phyloP scores from a whole-genome alignment of 2,113 vertebrate genomes.

The Chinchilla lanigera region DNA sequence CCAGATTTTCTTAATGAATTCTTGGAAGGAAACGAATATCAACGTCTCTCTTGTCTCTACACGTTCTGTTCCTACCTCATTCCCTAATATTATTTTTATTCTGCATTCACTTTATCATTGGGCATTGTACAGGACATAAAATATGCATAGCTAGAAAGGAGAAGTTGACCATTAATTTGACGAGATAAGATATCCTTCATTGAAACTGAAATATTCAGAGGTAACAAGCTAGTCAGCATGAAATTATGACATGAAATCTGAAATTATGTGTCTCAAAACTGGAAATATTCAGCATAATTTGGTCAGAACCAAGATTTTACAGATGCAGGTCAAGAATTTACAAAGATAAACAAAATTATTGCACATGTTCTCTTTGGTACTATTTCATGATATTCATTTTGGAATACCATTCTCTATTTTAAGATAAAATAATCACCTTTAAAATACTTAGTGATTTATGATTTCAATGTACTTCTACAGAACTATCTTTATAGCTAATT shows the following conservation, averaged over 20 bases:
- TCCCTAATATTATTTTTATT: background rate
- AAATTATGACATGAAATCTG: background rate
- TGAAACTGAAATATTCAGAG: conserved; percentile 36
- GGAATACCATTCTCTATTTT: conserved; percentile 44
- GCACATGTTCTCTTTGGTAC: background rate
- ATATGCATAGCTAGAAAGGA: background rate
- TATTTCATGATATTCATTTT: background rate
- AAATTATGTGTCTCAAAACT: conserved; percentile 35
- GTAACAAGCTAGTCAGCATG: background rate
- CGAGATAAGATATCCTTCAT: background rate
- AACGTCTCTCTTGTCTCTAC: background rate
- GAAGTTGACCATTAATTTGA: background rate
- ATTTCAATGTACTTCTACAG: conserved; percentile 47
- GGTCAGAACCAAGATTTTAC: background rate
- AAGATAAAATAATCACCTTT: conserved; percentile 54
- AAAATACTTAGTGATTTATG: conserved; percentile 39
- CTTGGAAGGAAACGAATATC: background rate
- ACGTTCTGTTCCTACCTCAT: background rate
- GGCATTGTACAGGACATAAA: background rate
- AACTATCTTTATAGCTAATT: conserved; percentile 8
- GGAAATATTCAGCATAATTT: background rate
- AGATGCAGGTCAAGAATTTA: conserved; percentile 21
- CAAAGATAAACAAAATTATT: conserved; percentile 11
- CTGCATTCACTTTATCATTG: background rate
- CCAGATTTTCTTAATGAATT: background rate